Conservation (phyloP, 2,888 invertebrate genomes). For the Polylopha cassiicola region DNA sequence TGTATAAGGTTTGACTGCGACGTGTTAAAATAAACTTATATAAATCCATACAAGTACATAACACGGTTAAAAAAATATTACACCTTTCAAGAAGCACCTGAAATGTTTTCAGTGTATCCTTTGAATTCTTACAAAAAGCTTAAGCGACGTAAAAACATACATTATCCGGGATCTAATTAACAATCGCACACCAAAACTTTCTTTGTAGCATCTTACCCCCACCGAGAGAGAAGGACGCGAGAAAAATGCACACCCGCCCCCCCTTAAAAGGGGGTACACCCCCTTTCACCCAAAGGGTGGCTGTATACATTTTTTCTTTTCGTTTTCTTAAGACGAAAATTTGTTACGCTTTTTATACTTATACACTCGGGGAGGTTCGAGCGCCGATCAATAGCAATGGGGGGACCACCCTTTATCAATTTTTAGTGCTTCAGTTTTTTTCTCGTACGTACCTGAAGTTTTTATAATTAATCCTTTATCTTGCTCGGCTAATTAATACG, state of each 20-base stretch:
- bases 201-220: conserved; percentile 71
- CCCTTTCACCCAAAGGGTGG: conserved; percentile 51
- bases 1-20: too few relatives aligned
- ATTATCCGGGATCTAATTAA: conserved; percentile 52
- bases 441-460: conserved; percentile 50
- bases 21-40: too few relatives aligned
- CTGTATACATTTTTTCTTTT: conserved; percentile 76
- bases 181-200: conserved; percentile 59
- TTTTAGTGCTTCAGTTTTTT: conserved; percentile 68
- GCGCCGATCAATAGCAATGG: conserved; percentile 61
- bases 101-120: too few relatives aligned
- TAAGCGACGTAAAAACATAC: conserved; percentile 2
- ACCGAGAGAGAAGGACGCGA: conserved; percentile 54
- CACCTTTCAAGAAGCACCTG: too few relatives aligned
- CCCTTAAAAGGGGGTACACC: conserved; percentile 29
- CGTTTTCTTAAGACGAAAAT: conserved; percentile 78
- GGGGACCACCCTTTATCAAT: conserved; percentile 70
- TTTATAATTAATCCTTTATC: conserved; percentile 38
- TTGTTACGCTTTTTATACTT: conserved; percentile 78
- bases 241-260: conserved; percentile 61
- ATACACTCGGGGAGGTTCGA: conserved; percentile 53
- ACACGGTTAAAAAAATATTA: too few relatives aligned
- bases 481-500: conserved; percentile 16
- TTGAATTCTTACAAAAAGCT: background rate
- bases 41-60: too few relatives aligned